These are phyloP conservation scores for Protosalanx chinensis DNA, from an alignment of 2,797 vertebrate genomes.

Conservation along the genomic window DNA sequence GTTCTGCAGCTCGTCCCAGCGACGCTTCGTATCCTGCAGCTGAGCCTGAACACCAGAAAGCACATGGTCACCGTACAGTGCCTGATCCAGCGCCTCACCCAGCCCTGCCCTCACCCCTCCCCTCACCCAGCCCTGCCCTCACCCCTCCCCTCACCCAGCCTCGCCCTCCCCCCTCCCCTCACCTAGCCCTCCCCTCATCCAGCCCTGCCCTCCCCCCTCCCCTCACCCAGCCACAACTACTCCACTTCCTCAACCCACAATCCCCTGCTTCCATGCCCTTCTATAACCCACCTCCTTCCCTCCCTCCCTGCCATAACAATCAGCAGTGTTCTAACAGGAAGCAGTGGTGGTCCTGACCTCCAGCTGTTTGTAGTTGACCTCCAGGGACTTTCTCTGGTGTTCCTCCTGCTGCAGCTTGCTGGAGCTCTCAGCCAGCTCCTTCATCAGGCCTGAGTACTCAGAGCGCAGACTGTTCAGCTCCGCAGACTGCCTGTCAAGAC, in stretches of 20 bases:
- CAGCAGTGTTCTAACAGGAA: conserved; percentile 10
- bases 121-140: no score
- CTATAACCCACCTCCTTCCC: no score
- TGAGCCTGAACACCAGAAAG: conserved; percentile 72
- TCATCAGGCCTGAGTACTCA: conserved; percentile 86
- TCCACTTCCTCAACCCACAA: no score
- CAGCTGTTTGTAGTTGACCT: conserved; percentile 85
- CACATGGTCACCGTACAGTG: background rate
- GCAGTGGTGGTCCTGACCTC: conserved; percentile 61
- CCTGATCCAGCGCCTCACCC: conserved; percentile 11
- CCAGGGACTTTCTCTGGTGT: conserved; percentile 90
- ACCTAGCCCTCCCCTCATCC: no score
- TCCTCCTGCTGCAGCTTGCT: conserved; percentile 93
- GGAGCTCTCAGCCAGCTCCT: conserved; percentile 88
- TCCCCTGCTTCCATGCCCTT: no score
- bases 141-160: no score
- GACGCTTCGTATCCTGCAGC: conserved; percentile 88
- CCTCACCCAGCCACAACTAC: no score
- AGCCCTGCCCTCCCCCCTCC: no score
- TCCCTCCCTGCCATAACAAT: conserved; percentile 30
- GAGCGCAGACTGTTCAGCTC: conserved; percentile 93
- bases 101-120: background rate
- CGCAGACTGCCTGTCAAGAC: conserved; percentile 81
- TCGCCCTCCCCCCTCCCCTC: no score
- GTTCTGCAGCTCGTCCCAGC: conserved; percentile 93